Evolutionary conservation across 2,888 invertebrate genomes (phyloP).

Genomic region (Plagiodera versicolora): DNA sequence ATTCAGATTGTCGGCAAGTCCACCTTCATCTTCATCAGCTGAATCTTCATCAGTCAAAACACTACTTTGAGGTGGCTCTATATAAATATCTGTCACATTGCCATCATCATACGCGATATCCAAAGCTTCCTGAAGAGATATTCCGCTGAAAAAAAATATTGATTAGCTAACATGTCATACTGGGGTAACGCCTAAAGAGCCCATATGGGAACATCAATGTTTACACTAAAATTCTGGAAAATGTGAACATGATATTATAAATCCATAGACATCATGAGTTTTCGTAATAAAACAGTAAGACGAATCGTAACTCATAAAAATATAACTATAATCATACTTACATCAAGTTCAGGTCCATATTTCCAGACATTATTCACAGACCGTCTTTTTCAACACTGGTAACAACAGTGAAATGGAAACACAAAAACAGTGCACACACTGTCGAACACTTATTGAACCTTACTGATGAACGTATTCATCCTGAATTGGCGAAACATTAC

Average conservation of each 20-base stretch:
- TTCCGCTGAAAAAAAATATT: slow-evolving; percentile 8
- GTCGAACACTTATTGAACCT: neutral
- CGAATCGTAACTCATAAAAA: neutral
- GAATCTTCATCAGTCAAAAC: slow-evolving; percentile 24
- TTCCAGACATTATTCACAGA: neutral
- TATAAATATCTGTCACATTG: slow-evolving; percentile 9
- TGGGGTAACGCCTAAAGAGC: neutral
- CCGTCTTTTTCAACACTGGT: neutral
- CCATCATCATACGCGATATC: slow-evolving; percentile 4
- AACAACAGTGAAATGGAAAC: neutral
- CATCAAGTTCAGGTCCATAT: too few species aligned
- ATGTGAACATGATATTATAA: neutral
- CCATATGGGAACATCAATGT: slow-evolving; percentile 1
- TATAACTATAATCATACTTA: too few species aligned
- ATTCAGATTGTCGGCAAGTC: slow-evolving; percentile 20
- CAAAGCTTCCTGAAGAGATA: slow-evolving; percentile 9
- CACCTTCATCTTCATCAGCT: slow-evolving; percentile 25
- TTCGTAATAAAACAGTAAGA: neutral
- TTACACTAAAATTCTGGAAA: neutral
- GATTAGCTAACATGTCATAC: neutral
- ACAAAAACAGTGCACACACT: neutral
- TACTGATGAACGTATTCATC: too few species aligned
- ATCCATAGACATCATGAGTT: neutral
- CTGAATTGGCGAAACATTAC: too few species aligned
- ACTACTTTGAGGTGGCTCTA: slow-evolving; percentile 14